Conservation (phyloP, 2,888 invertebrate genomes). For the Lithophane ornitopus region DNA sequence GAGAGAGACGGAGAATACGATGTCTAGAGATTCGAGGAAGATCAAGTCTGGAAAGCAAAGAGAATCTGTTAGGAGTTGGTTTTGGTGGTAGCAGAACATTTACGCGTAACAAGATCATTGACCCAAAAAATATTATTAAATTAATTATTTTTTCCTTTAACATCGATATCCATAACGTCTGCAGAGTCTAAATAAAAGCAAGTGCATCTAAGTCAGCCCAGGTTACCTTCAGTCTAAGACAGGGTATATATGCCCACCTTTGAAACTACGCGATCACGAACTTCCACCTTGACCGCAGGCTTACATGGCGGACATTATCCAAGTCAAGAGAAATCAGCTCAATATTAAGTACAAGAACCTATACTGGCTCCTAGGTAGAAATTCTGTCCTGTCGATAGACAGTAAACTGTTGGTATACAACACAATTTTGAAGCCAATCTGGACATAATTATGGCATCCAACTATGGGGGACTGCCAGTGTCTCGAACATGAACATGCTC, state of each 20-base stretch:
- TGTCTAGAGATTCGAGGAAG: slow-evolving; percentile 97
- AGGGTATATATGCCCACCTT: no score
- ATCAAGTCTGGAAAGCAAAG: slow-evolving; percentile 93
- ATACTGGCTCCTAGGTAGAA: background rate
- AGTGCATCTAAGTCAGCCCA: background rate
- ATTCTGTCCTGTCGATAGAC: background rate
- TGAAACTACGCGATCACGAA: no score
- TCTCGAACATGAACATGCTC: no score
- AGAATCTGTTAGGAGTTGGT: background rate
- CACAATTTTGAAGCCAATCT: no score
- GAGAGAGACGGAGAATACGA: slow-evolving; percentile 97
- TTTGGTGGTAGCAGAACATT: no score
- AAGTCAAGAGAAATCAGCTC: background rate
- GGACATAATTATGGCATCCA: no score
- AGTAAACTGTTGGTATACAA: background rate
- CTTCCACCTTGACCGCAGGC: background rate
- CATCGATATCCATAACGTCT: no score
- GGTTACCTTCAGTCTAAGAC: background rate
- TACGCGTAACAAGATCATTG: no score
- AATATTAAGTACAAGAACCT: background rate
- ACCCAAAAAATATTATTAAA: no score
- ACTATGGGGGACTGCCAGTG: no score
- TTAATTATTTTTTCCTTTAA: no score
- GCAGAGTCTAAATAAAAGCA: no score
- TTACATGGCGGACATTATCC: background rate